Evolutionary conservation across 2,113 vertebrate genomes (phyloP).

Genomic region (cattle (Bos taurus)): DNA sequence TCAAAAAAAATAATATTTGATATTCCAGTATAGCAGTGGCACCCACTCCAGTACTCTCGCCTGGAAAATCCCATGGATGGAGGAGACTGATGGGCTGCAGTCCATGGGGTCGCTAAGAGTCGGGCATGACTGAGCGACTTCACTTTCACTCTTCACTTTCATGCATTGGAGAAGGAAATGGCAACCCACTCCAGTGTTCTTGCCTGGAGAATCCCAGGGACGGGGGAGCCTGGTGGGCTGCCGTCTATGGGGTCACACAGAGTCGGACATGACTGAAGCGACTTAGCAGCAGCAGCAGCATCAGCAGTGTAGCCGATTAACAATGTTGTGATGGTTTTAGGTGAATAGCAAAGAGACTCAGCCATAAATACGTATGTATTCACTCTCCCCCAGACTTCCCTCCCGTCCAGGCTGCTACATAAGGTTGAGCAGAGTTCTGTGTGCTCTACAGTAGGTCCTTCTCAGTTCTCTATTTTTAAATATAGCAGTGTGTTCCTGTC

Average conservation of each 20-base stretch:
- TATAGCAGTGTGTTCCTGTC: background rate
- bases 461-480: background rate
- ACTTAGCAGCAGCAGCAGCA: too few relatives aligned
- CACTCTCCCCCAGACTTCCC: background rate
- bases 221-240: too few relatives aligned
- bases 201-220: too few relatives aligned
- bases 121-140: rapidly evolving
- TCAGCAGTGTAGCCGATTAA: background rate
- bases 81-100: too few relatives aligned
- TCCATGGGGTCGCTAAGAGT: too few relatives aligned
- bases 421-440: rapidly evolving
- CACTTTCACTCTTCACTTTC: too few relatives aligned
- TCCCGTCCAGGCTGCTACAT: background rate
- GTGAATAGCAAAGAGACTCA: background rate
- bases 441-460: background rate
- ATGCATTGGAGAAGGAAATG: too few relatives aligned
- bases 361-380: background rate
- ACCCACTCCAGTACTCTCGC: too few relatives aligned
- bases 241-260: too few relatives aligned
- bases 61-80: rapidly evolving
- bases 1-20: background rate
- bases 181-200: too few relatives aligned
- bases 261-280: rapidly evolving
- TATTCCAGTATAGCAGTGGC: background rate
- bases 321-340: background rate